These are phyloP conservation scores for Melipona quadrifasciata DNA, from an alignment of 1,140 invertebrate genomes.

Conservation along the genomic window DNA sequence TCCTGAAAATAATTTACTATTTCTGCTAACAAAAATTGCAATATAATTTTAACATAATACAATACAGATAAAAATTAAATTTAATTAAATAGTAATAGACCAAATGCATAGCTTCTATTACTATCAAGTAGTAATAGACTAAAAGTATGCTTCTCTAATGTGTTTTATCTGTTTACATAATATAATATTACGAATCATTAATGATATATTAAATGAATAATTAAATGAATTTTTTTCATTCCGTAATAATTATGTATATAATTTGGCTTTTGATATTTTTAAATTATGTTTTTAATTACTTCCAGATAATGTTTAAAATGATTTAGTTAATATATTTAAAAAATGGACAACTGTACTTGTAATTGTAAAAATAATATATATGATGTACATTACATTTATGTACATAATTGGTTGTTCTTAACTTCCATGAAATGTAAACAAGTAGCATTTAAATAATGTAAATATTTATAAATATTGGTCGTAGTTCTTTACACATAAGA, in stretches of 20 bases:
- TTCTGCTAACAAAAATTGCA: conserved; percentile 7
- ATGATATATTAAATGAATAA: neutral
- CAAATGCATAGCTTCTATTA: neutral
- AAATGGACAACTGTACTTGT: neutral
- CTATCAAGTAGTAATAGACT: neutral
- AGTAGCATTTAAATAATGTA: conserved; percentile 15
- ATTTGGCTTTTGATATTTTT: conserved; percentile 2
- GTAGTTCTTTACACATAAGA: neutral
- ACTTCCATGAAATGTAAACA: conserved; percentile 4
- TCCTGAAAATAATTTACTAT: neutral
- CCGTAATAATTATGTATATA: neutral
- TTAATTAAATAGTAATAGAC: neutral
- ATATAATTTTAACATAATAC: conserved; percentile 2
- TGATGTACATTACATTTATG: conserved; percentile 23
- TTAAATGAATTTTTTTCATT: conserved; percentile 13
- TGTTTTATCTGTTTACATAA: neutral
- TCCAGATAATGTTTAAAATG: neutral
- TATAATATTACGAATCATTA: neutral
- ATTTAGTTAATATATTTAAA: conserved; percentile 3
- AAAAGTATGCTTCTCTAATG: neutral
- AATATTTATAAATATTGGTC: conserved; percentile 16
- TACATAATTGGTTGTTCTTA: conserved; percentile 13
- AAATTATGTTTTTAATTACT: too few species aligned
- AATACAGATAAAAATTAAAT: neutral
- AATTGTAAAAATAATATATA: conserved; percentile 26